These are phyloP conservation scores for Drosophila borborema DNA, from an alignment of 2,888 invertebrate species.

Conservation along the genomic window DNA sequence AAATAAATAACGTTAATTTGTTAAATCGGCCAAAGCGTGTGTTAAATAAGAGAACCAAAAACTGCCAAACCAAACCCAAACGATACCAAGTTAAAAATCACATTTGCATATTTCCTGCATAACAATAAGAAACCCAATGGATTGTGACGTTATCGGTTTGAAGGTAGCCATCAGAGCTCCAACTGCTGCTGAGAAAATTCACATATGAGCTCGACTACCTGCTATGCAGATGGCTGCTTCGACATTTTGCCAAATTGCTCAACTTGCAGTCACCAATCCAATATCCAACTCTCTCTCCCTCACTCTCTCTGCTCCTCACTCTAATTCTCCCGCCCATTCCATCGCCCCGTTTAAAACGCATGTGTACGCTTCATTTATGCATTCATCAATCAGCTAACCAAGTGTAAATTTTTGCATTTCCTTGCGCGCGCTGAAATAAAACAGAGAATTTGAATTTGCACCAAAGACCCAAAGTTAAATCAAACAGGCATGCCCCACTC, in stretches of 20 bases:
- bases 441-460: constrained; percentile 78
- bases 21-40: constrained; percentile 58
- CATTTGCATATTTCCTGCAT: constrained; percentile 78
- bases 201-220: constrained; percentile 15
- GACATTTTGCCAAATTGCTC: constrained; percentile 65
- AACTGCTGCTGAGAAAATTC: neutral
- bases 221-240: constrained; percentile 5
- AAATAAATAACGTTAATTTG: constrained; percentile 77
- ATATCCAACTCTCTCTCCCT: neutral
- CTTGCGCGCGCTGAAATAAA: constrained; percentile 76
- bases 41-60: constrained; percentile 4
- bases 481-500: constrained; percentile 31
- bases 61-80: neutral
- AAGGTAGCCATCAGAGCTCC: neutral
- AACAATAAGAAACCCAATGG: constrained; percentile 79
- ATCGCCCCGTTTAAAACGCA: constrained; percentile 57
- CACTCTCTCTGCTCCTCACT: neutral
- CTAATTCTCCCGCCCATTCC: no score
- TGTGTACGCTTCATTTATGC: constrained; percentile 82
- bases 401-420: constrained; percentile 83
- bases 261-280: constrained; percentile 54
- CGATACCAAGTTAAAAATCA: constrained; percentile 57
- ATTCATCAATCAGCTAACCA: constrained; percentile 84
- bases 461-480: constrained; percentile 61
- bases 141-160: constrained; percentile 63